Percentiles rank a stretch among this genome's conserved stretches.
Evolutionary conservation across 2,888 invertebrate species (phyloP).

Genomic region (Sphinx pinastri): DNA sequence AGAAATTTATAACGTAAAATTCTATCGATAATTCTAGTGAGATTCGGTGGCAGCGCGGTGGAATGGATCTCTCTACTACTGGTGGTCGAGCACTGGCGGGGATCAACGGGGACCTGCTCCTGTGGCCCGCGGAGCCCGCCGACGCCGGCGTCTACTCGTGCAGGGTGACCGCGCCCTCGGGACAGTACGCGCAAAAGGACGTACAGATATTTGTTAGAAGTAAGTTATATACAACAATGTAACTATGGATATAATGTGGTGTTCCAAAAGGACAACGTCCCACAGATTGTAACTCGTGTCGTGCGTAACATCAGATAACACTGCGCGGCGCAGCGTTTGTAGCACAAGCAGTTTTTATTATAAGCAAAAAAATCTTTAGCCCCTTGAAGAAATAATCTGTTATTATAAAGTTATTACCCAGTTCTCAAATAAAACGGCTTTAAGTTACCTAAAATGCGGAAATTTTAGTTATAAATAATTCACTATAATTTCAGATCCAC

Average conservation of each 20-base stretch:
- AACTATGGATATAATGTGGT: too few relatives aligned
- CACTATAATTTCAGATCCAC: slow-evolving; percentile 85
- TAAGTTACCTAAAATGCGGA: background rate
- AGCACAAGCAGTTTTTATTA: too few relatives aligned
- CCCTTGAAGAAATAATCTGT: too few relatives aligned
- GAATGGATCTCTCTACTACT: slow-evolving; percentile 55
- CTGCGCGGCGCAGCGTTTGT: too few relatives aligned
- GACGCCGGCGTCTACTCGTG: slow-evolving; percentile 93
- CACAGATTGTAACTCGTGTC: too few relatives aligned
- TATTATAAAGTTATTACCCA: too few relatives aligned
- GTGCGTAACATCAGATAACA: too few relatives aligned
- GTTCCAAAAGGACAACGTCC: too few relatives aligned
- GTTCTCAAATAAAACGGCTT: background rate
- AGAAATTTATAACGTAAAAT: too few relatives aligned
- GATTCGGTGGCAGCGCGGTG: slow-evolving; percentile 75
- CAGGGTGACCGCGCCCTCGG: slow-evolving; percentile 88
- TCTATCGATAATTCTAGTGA: slow-evolving; percentile 52
- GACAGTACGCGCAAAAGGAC: slow-evolving; percentile 89
- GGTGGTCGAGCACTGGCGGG: slow-evolving; percentile 63
- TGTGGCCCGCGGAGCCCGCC: slow-evolving; percentile 83
- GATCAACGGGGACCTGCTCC: slow-evolving; percentile 62
- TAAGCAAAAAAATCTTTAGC: too few relatives aligned
- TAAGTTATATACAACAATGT: slow-evolving; percentile 59
- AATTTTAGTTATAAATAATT: too few relatives aligned
- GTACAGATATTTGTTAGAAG: slow-evolving; percentile 90